phyloP scores from a whole-genome alignment of 2,797 vertebrate species.

The Acrocephalus scirpaceus region DNA sequence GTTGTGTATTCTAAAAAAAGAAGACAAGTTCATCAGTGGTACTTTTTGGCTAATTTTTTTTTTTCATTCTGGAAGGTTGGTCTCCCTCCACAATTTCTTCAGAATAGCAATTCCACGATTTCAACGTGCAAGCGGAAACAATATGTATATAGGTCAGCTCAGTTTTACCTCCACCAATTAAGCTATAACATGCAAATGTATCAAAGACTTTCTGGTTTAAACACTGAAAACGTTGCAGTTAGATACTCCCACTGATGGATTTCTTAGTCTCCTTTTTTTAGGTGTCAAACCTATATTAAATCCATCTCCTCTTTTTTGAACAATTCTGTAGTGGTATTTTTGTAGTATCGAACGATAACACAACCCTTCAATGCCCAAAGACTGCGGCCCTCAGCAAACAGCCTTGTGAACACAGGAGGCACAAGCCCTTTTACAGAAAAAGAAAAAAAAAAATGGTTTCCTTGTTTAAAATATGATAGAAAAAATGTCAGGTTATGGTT shows the following conservation, averaged over 20 bases:
- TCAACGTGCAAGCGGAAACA: background rate
- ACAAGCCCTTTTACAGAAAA: slow-evolving; percentile 83
- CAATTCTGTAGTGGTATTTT: slow-evolving; percentile 68
- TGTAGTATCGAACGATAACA: slow-evolving; percentile 80
- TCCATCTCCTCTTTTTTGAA: slow-evolving; percentile 66
- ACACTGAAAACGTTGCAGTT: background rate
- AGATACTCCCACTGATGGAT: slow-evolving; percentile 11
- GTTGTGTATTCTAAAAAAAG: slow-evolving; percentile 73
- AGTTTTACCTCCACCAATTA: background rate
- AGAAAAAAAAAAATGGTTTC: slow-evolving; percentile 72
- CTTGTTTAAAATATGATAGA: background rate
- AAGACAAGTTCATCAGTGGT: slow-evolving; percentile 60
- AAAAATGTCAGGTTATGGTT: background rate
- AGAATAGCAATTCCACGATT: background rate
- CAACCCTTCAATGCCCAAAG: slow-evolving; percentile 96
- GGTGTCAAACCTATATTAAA: slow-evolving; percentile 52
- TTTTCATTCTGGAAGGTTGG: background rate
- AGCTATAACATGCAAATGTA: background rate
- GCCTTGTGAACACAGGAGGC: slow-evolving; percentile 86
- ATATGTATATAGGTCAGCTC: background rate
- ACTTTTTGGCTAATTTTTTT: background rate
- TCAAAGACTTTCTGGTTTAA: background rate
- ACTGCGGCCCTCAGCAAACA: slow-evolving; percentile 97
- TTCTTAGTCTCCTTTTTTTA: slow-evolving; percentile 76
- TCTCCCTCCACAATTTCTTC: background rate